Base-by-base conservation (phyloP, 2,797 vertebrate genomes). In the Crax fasciolata region DNA sequence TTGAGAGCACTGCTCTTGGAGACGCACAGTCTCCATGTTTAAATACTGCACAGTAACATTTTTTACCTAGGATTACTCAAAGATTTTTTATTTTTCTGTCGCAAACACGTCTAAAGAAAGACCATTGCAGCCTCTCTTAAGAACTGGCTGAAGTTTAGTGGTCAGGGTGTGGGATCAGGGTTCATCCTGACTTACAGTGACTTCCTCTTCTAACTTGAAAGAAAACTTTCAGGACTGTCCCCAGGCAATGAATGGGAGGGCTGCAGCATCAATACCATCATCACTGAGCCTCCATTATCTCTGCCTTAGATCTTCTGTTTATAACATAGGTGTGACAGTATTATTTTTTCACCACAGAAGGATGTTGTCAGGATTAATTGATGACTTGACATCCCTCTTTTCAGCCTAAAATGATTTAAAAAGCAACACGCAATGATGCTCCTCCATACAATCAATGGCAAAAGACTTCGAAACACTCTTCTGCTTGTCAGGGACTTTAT, bases 291-390 rank as follows among this genome's bases (percentile, higher is more conserved):
- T 93, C 84, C 48, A 44, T 51, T 70, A 75, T 55, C 87, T 73
- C 79, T 78, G 73, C 65, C 58, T 91, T 25, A 23, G 49, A 74
- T 95, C 57, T 89, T 71, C 84, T 68, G 79, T 82, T 84, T 85
- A 68, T 52, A 83, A 96, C 89, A 96, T 15, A 89, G 92, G 89
- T 41, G 92, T 87, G 87, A 89, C 54, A 55, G 43, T 85, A 89
- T 92, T 94, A 84, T 72, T 92, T 96, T 57, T 97, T 89, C 93
- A 96, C 84, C 87, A 96, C 94, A 96, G 93, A 96, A 93, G 93
- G 94, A 92, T 84, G 84, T 87, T 96, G 92, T 95, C 94, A 96
- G 79, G 87, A 92, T 91, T 96, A 94, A 96, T 63, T 96, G 94
- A 95, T 89, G 75, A 72, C 51, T 95, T 95, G 89, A 96, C 87